Conservation (phyloP, 2,888 invertebrate species). For the Carabus problematicus region DNA sequence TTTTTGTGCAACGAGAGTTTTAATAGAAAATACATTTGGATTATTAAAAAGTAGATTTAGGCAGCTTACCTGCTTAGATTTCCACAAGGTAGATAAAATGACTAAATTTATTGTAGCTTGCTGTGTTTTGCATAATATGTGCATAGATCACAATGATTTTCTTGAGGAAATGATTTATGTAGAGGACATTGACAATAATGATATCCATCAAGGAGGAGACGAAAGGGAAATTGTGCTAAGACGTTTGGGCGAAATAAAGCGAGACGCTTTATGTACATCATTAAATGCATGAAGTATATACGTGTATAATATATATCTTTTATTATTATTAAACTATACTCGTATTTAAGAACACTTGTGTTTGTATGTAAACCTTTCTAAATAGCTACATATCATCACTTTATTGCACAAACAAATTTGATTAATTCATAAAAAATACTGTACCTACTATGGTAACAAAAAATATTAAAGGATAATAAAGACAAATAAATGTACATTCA, state of each 20-base stretch:
- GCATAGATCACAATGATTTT: conserved; percentile 42
- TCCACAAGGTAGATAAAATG: conserved; percentile 20
- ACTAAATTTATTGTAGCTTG: conserved; percentile 44
- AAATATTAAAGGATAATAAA: too few relatives aligned
- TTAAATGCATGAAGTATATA: too few relatives aligned
- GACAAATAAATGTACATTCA: too few relatives aligned
- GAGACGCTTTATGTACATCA: neutral
- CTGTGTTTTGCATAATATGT: conserved; percentile 46
- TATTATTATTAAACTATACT: too few relatives aligned
- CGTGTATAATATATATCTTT: too few relatives aligned
- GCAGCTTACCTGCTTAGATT: conserved; percentile 2
- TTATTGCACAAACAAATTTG: too few relatives aligned
- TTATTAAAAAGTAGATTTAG: conserved; percentile 44
- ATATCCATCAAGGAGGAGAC: neutral
- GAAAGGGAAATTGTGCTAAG: neutral
- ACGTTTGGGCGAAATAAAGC: neutral
- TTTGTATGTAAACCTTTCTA: too few relatives aligned
- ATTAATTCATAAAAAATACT: too few relatives aligned
- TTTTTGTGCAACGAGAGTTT: conserved; percentile 44
- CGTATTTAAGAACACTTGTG: too few relatives aligned
- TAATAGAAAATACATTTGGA: conserved; percentile 49
- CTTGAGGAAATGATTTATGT: neutral
- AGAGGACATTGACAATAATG: neutral
- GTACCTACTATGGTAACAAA: too few relatives aligned
- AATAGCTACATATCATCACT: too few relatives aligned